phyloP scores from a whole-genome alignment of 2,797 vertebrate genomes.

The Notolabrus celidotus region DNA sequence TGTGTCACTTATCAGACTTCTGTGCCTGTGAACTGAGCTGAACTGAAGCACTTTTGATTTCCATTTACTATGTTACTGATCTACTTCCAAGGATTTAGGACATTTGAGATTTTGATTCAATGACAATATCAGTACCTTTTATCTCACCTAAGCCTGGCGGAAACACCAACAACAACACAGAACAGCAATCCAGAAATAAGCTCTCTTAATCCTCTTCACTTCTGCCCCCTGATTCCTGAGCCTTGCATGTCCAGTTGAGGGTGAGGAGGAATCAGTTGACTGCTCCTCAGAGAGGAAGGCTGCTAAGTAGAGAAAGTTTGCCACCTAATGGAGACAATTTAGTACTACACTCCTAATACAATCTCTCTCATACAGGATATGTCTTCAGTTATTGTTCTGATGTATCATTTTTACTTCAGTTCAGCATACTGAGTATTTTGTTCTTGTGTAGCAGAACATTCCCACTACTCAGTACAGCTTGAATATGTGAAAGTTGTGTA shows the following conservation, averaged over 20 bases:
- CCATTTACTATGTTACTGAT: constrained; percentile 28
- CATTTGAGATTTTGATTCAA: constrained; percentile 40
- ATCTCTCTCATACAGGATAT: neutral
- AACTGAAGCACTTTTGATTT: constrained; percentile 40
- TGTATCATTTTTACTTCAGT: neutral
- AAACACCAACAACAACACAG: constrained; percentile 59
- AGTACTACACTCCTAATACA: constrained; percentile 27
- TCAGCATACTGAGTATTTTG: neutral
- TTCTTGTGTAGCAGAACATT: neutral
- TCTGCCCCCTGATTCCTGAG: constrained; percentile 42
- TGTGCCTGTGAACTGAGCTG: constrained; percentile 23
- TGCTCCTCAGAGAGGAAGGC: neutral
- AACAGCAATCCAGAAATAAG: constrained; percentile 61
- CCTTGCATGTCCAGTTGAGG: constrained; percentile 27
- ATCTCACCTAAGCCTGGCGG: constrained; percentile 53
- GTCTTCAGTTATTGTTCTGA: neutral
- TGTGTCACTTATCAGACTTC: constrained; percentile 20
- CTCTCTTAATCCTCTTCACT: constrained; percentile 55
- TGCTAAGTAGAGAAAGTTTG: constrained; percentile 70
- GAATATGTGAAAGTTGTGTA: no score
- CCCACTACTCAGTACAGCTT: no score
- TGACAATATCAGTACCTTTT: constrained; percentile 46
- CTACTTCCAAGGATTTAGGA: constrained; percentile 33
- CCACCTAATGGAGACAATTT: constrained; percentile 80
- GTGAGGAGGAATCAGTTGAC: constrained; percentile 38